Percentiles rank a stretch among this genome's conserved stretches.
phyloP scores from a whole-genome alignment of 2,113 vertebrate genomes.

The Hirundichthys speculiger region DNA sequence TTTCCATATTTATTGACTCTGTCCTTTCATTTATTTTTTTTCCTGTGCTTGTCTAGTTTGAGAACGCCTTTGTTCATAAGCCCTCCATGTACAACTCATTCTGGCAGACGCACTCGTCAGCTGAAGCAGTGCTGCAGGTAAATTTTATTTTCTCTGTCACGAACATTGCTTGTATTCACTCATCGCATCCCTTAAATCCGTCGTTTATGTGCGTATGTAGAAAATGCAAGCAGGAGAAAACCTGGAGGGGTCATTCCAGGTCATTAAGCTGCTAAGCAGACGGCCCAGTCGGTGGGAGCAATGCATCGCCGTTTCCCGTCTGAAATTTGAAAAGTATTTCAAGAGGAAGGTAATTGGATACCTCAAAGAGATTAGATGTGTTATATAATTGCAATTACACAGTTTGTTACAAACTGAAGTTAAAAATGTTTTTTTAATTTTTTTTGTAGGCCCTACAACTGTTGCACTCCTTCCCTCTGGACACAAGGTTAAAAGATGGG shows the following conservation, averaged over 20 bases:
- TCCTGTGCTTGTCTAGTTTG: constrained; percentile 85
- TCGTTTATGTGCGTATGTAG: constrained; percentile 71
- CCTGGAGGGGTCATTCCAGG: constrained; percentile 95
- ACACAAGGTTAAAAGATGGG: constrained; percentile 96
- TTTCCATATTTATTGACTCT: neutral
- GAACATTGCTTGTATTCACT: neutral
- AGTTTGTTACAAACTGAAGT: neutral
- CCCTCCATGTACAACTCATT: constrained; percentile 96
- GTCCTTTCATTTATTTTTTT: neutral
- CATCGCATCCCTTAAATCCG: neutral
- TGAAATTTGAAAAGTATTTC: constrained; percentile 99
- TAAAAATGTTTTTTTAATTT: neutral
- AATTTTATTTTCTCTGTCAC: neutral
- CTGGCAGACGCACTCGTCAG: constrained; percentile 90
- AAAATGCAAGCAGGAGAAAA: constrained; percentile 91
- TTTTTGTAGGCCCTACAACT: constrained; percentile 90
- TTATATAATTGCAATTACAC: neutral
- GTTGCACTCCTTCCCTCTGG: constrained; percentile 94
- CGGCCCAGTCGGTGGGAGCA: constrained; percentile 90
- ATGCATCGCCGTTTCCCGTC: constrained; percentile 89
- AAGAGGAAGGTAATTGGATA: constrained; percentile 89
- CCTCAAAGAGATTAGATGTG: neutral
- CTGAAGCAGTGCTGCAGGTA: constrained; percentile 92
- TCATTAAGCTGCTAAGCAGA: constrained; percentile 92
- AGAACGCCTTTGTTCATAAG: constrained; percentile 94